phyloP scores from a whole-genome alignment of 2,113 vertebrate species.

The Pipa parva region DNA sequence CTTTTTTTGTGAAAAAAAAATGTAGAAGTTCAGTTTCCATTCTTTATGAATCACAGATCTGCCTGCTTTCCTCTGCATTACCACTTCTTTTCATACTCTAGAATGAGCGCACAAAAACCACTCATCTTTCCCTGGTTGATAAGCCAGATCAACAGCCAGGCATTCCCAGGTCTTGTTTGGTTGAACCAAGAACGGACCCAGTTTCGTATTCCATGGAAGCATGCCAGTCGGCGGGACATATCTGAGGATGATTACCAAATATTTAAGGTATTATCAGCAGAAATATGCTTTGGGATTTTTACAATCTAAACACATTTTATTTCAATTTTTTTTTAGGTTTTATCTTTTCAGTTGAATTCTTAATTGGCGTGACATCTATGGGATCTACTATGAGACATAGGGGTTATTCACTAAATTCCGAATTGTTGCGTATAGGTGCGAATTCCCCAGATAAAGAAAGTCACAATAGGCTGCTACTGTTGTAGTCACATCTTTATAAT shows the following conservation, averaged over 20 bases:
- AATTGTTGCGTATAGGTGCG: too few species aligned
- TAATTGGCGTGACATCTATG: too few species aligned
- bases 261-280: slow-evolving; percentile 63
- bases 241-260: slow-evolving; percentile 65
- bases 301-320: background rate
- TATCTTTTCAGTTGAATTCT: too few species aligned
- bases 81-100: background rate
- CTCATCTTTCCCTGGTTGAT: slow-evolving; percentile 76
- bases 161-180: slow-evolving; percentile 72
- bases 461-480: too few species aligned
- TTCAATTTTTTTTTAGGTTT: background rate
- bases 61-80: too few species aligned
- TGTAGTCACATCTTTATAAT: too few species aligned
- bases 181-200: slow-evolving; percentile 53
- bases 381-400: too few species aligned
- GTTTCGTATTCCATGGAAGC: slow-evolving; percentile 83
- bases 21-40: too few species aligned
- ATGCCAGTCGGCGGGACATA: slow-evolving; percentile 69
- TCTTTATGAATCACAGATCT: background rate
- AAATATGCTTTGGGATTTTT: background rate
- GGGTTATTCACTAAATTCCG: too few species aligned
- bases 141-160: slow-evolving; percentile 57
- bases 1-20: too few species aligned
- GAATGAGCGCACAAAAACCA: slow-evolving; percentile 67
- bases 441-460: too few species aligned